Conservation (phyloP, 64 coral and sea anemone genomes). For the Montipora sp. region DNA sequence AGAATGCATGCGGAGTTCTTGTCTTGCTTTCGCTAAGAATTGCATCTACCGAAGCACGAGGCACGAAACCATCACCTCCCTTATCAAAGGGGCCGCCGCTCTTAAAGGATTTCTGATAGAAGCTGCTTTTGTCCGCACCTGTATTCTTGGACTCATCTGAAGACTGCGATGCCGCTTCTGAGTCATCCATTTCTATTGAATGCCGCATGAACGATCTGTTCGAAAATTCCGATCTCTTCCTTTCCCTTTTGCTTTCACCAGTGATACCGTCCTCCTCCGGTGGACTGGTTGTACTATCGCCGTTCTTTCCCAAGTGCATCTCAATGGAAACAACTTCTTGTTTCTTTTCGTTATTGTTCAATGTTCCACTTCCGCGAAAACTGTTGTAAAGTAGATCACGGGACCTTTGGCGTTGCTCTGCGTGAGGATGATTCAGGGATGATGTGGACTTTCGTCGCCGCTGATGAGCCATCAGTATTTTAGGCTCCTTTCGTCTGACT, state of each 20-base stretch:
- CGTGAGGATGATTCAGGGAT: background rate
- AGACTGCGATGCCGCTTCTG: background rate
- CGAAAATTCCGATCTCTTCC: background rate
- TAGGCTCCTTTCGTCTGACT: background rate
- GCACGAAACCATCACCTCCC: background rate
- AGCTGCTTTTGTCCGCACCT: background rate
- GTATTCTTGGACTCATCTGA: background rate
- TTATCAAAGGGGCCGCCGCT: background rate
- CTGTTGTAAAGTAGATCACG: slow-evolving; percentile 17
- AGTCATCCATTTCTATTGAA: background rate
- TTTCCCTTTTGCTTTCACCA: background rate
- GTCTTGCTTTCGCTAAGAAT: background rate
- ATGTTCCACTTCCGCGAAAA: background rate
- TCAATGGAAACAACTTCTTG: slow-evolving; percentile 14
- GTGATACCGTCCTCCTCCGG: background rate
- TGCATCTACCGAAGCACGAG: background rate
- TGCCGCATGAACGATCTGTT: background rate
- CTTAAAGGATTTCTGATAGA: background rate
- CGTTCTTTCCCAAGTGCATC: slow-evolving; percentile 4
- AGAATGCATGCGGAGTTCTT: background rate
- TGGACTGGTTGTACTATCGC: background rate
- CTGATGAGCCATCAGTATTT: background rate
- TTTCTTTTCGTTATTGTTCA: slow-evolving; percentile 22
- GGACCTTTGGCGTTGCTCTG: slow-evolving; percentile 10
- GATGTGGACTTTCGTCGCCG: background rate